Evolutionary conservation across 2,888 invertebrate genomes (phyloP).

Genomic region (Diarsia dahlii): DNA sequence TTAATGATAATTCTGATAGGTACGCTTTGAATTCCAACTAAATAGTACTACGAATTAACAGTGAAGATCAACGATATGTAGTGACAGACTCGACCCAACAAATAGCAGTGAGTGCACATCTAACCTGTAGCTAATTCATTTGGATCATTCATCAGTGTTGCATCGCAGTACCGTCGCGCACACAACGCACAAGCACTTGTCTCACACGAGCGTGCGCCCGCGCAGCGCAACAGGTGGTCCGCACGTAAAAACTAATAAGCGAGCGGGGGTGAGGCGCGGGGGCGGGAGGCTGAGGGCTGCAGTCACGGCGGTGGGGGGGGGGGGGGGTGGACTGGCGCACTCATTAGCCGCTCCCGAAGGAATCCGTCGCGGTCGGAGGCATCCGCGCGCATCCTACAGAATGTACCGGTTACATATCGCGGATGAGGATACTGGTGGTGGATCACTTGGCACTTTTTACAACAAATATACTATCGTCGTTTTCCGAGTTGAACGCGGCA

Average conservation of each 20-base stretch:
- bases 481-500: constrained; percentile 8
- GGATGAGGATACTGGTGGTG: constrained; percentile 34
- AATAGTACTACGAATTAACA: neutral
- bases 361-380: constrained; percentile 35
- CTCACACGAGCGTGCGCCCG: constrained; percentile 46
- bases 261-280: constrained; percentile 11
- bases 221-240: constrained; percentile 66
- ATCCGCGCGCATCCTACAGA: constrained; percentile 44
- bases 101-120: neutral
- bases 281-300: neutral
- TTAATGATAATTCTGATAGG: neutral
- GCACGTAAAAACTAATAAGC: constrained; percentile 67
- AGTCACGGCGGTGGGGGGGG: neutral
- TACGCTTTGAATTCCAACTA: neutral
- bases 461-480: constrained; percentile 16
- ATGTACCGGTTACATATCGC: constrained; percentile 48
- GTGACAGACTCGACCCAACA: neutral
- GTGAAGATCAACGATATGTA: neutral
- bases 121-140: constrained; percentile 17
- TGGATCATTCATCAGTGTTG: constrained; percentile 21
- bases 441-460: constrained; percentile 34
- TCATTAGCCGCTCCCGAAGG: constrained; percentile 65
- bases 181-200: constrained; percentile 18
- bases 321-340: constrained; percentile 10
- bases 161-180: neutral